Evolutionary conservation across 2,888 invertebrate genomes (phyloP), one percentile per base, ranked within the genome.

Genomic region (Caenorhabditis sinica): DNA sequence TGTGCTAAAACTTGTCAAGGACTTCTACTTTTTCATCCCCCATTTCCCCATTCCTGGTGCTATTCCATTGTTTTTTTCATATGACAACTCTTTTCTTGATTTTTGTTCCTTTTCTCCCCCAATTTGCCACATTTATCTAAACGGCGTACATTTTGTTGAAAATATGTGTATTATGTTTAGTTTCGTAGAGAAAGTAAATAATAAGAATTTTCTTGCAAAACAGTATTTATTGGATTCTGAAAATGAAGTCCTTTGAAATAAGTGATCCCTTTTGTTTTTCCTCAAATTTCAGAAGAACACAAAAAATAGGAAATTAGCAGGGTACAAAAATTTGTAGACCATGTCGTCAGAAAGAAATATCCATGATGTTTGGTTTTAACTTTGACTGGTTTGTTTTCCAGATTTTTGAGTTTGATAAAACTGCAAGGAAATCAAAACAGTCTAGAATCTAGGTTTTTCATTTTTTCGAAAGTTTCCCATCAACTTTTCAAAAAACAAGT

Each of bases 41-140:
- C 49, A 63, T 53, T 65, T 51, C 28, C 8, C 76, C 23, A 40
- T 49, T 43, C 65, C 71, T 82, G 82, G 75, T 82, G 75, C 82
- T 82, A 82, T 75, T 51, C 23, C 49, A 51, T 40, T 4, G 40
- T 40, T 20, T 49, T 40, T 40, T 40, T 40, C 20, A 80, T 80
- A 72, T 72, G 72, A 80, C 72, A 72, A 72, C 56, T 65, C 49
- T 66, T 15, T n/a, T n/a, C n/a, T n/a, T n/a, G n/a, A n/a, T n/a
- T n/a, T n/a, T n/a, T n/a, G n/a, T n/a, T 25, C 11, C 25, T 25
- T 61, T 77, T 45, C 20, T 49, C 49, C 49, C 49, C 49, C 45
- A 49, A 20, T 49, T 79, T 72, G 79, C 71, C 79, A 65, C 63
- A 56, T 61, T 53, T 72, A 30, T 71, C 36, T 49, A 71, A 43